These are phyloP conservation scores for Dryomyza anilis DNA, from an alignment of 2,888 invertebrate species.

Conservation along the genomic window DNA sequence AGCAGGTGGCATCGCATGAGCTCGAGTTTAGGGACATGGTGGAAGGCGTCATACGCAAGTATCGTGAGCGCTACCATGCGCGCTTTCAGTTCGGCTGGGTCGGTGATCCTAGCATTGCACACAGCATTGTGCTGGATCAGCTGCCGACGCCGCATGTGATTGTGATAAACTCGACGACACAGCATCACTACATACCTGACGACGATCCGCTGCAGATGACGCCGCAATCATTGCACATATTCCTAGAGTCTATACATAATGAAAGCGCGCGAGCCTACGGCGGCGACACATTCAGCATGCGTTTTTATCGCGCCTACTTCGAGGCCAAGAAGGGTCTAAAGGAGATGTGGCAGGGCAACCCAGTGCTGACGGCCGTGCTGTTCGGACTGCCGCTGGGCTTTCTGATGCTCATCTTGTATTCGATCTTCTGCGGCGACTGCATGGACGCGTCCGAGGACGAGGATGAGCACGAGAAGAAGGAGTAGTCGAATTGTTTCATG, in stretches of 20 bases:
- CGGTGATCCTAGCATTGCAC: slow-evolving; percentile 86
- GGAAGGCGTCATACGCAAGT: slow-evolving; percentile 75
- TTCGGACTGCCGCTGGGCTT: slow-evolving; percentile 95
- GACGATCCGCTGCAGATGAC: slow-evolving; percentile 83
- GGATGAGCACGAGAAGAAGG: slow-evolving; percentile 63
- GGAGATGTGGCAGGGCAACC: slow-evolving; percentile 92
- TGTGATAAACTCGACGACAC: slow-evolving; percentile 89
- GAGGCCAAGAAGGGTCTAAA: slow-evolving; percentile 79
- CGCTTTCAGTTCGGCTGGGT: slow-evolving; percentile 93
- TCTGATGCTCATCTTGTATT: slow-evolving; percentile 91
- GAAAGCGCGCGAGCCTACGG: slow-evolving; percentile 84
- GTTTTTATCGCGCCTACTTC: slow-evolving; percentile 79
- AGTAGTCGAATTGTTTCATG: slow-evolving; percentile 47
- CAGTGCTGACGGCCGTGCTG: slow-evolving; percentile 88
- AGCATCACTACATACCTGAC: slow-evolving; percentile 90
- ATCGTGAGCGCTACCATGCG: slow-evolving; percentile 79
- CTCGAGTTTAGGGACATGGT: slow-evolving; percentile 83
- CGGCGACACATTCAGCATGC: slow-evolving; percentile 78
- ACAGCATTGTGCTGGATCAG: slow-evolving; percentile 89
- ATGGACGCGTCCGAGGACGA: slow-evolving; percentile 84
- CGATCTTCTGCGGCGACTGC: slow-evolving; percentile 95
- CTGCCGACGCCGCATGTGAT: slow-evolving; percentile 83
- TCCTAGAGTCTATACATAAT: slow-evolving; percentile 67
- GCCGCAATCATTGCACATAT: slow-evolving; percentile 65
- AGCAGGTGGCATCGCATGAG: slow-evolving; percentile 80